Percentiles rank a stretch among this genome's conserved stretches.
These are phyloP conservation scores for Ennomos fuscantarius DNA, from an alignment of 2,888 invertebrate species.

Conservation along the genomic window DNA sequence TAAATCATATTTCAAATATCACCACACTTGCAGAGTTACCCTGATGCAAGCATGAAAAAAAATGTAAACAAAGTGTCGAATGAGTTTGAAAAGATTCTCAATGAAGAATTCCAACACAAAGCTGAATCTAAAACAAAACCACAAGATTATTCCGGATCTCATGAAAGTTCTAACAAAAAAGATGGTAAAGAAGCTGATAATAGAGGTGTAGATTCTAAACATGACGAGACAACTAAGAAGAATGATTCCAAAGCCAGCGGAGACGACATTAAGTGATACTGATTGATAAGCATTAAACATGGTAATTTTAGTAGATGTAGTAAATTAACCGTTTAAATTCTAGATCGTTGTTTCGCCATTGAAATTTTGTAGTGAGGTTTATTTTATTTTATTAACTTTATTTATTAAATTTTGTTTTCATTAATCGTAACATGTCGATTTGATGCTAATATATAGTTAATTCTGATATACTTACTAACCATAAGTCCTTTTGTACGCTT, in stretches of 20 bases:
- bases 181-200: conserved; percentile 55
- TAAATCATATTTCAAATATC: conserved; percentile 1
- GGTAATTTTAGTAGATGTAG: neutral
- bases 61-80: conserved; percentile 75
- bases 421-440: conserved; percentile 41
- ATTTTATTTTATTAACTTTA: conserved; percentile 56
- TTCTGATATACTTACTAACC: conserved; percentile 42
- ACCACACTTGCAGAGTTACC: conserved; percentile 64
- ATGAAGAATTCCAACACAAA: conserved; percentile 74
- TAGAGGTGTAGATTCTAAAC: conserved; percentile 51
- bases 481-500: conserved; percentile 42
- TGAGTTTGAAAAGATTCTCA: conserved; percentile 76
- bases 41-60: conserved; percentile 74
- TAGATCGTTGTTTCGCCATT: conserved; percentile 40
- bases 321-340: conserved; percentile 21
- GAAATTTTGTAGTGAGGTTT: conserved; percentile 54
- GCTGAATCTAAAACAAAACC: conserved; percentile 62
- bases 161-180: conserved; percentile 48
- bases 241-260: conserved; percentile 50
- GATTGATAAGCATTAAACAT: neutral
- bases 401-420: conserved; percentile 56
- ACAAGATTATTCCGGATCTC: conserved; percentile 53
- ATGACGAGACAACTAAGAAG: conserved; percentile 59
- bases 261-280: conserved; percentile 60
- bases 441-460: conserved; percentile 38